Conservation (phyloP, 2,888 invertebrate genomes). For the Teinopalpus imperialis region DNA sequence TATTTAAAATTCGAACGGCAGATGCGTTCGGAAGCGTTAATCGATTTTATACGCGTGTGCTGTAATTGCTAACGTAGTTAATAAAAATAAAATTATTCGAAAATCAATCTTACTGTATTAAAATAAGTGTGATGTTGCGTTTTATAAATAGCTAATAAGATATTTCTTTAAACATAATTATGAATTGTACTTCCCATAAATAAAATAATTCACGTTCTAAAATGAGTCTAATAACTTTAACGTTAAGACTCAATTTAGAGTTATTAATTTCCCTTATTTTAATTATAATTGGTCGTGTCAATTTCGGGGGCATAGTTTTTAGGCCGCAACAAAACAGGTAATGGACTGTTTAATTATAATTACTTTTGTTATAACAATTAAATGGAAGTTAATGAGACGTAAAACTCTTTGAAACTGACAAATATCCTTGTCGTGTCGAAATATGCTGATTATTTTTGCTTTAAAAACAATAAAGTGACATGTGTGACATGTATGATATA, state of each 20-base stretch:
- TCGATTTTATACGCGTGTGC: conserved; percentile 42
- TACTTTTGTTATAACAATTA: conserved; percentile 45
- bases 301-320: conserved; percentile 28
- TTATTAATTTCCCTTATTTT: conserved; percentile 20
- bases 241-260: conserved; percentile 1
- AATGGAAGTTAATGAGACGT: conserved; percentile 48
- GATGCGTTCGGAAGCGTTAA: conserved; percentile 64
- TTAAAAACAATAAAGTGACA: too few species aligned
- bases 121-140: conserved; percentile 11
- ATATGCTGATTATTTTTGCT: conserved; percentile 1
- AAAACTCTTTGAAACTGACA: conserved; percentile 35
- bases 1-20: conserved; percentile 76
- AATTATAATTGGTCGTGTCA: conserved; percentile 26
- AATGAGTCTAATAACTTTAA: neutral
- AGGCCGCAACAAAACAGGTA: conserved; percentile 43
- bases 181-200: neutral
- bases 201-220: conserved; percentile 1
- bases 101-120: conserved; percentile 8
- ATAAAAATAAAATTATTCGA: conserved; percentile 1
- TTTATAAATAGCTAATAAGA: neutral
- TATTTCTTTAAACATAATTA: neutral
- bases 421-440: conserved; percentile 22
- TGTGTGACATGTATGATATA: too few species aligned
- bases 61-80: neutral
- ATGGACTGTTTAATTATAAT: conserved; percentile 52